phyloP scores from a whole-genome alignment of 2,888 invertebrate genomes.

The Oithona nana region DNA sequence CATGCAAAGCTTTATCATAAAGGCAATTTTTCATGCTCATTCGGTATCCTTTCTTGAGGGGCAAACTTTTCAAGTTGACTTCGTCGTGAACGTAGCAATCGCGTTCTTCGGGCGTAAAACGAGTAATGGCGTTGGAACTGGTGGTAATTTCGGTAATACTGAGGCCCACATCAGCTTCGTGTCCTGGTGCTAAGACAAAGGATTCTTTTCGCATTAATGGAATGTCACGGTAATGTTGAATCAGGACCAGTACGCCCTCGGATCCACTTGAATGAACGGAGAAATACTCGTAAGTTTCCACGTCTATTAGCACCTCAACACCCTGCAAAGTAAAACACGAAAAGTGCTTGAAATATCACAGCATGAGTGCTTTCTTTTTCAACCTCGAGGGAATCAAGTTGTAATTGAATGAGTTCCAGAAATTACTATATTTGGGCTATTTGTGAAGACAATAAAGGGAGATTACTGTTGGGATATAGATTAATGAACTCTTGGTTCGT shows the following conservation, averaged over 20 bases:
- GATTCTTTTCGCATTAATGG: constrained; percentile 14
- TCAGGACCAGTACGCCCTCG: constrained; percentile 11
- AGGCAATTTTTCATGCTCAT: constrained; percentile 16
- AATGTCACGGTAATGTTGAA: constrained; percentile 13
- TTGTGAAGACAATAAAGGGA: too few species aligned
- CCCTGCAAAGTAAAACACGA: too few species aligned
- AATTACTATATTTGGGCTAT: too few species aligned
- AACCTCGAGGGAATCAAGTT: too few species aligned
- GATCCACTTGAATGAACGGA: constrained; percentile 7
- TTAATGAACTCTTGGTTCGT: too few species aligned
- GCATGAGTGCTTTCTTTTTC: too few species aligned
- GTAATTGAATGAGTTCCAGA: too few species aligned
- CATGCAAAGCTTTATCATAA: constrained; percentile 14
- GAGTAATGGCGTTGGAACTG: not conserved
- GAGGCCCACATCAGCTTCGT: constrained; percentile 9
- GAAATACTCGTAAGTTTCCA: constrained; percentile 13
- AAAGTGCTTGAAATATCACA: too few species aligned
- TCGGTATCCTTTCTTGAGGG: constrained; percentile 10
- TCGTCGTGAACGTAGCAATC: constrained; percentile 13
- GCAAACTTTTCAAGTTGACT: constrained; percentile 1
- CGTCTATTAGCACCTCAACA: constrained; percentile 12
- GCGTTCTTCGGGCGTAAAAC: constrained; percentile 4
- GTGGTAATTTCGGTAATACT: constrained; percentile 10
- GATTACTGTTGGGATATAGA: too few species aligned
- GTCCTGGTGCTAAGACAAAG: constrained; percentile 9